Percentiles rank a stretch among this genome's conserved stretches.
phyloP scores from a whole-genome alignment of 2,113 vertebrate genomes.

The Eulemur macaco region DNA sequence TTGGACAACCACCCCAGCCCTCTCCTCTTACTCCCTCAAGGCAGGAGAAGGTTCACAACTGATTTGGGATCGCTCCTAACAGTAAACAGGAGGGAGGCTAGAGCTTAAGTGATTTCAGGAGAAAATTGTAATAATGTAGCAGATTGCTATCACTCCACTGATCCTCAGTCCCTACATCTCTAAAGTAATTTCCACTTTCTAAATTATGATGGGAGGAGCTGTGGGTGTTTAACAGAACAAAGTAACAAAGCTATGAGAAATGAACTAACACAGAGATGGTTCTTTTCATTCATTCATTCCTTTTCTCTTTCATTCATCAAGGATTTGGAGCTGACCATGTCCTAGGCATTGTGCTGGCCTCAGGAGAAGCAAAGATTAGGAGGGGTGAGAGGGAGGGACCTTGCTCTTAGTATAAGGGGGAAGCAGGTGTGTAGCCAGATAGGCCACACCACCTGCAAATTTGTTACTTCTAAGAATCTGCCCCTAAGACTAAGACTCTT shows the following conservation, averaged over 20 bases:
- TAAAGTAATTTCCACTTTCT: conserved; percentile 62
- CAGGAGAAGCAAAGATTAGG: not conserved
- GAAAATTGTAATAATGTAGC: conserved; percentile 52
- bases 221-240: conserved; percentile 38
- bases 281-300: not conserved
- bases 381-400: not conserved
- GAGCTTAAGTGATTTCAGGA: conserved; percentile 61
- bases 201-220: not conserved
- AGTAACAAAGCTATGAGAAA: conserved; percentile 30
- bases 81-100: conserved; percentile 54
- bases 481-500: not conserved
- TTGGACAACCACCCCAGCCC: conserved; percentile 66
- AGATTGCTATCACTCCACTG: conserved; percentile 6
- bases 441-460: not conserved
- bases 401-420: not conserved
- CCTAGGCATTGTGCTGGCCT: not conserved
- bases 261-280: not conserved
- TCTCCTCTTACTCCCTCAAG: conserved; percentile 59
- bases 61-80: conserved; percentile 66
- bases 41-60: conserved; percentile 61
- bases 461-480: not conserved
- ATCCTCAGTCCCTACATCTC: conserved; percentile 51
- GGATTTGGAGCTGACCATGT: not conserved
- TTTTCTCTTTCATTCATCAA: not conserved
- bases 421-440: not conserved